Base-by-base conservation (phyloP, 2,797 vertebrate species). In the Chelmon rostratus region DNA sequence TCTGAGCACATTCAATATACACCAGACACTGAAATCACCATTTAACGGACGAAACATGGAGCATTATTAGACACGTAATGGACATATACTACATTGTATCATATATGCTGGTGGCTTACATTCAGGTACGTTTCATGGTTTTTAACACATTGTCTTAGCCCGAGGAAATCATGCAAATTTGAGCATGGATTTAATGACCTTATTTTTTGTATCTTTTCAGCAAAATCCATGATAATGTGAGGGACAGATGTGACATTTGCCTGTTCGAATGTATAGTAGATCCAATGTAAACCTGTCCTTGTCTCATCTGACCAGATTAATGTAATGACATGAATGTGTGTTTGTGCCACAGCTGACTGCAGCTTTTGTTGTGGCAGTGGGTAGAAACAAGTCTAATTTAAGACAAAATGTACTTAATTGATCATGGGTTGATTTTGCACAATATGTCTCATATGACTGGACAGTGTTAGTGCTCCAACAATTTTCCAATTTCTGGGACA, bases 81-180 rank as follows among this genome's bases (percentile, higher is more conserved):
- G 49, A 83, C 66, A 76, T 62, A 78, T 47, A 78, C 21, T 50
- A 81, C 69, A 84, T 28, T 82, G 56, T 76, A 70, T 88, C 3
- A 65, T 82, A 64, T 73, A 83, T 87, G 91, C 92, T 93, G 91
- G 86, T 91, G 89, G 75, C 87, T 89, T 90, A 92, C 89, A 90
- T 91, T 92, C 87, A 87, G 71, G 71, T 72, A 72, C 80, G 66
- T 78, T 84, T 82, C 77, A 70, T 81, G 50, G 25, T 80, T 81
- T 82, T 63, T 57, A 69, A 75, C 76, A 88, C 68, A 77, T 52
- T 59, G 40, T 79, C 31, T 75, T 68, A 73, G 73, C 58, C 62
- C 66, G 65, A 59, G 31, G 57, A 82, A 73, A 80, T 83, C 82
- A 82, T 93, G 85, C 83, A 87, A 63, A 75, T 81, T n/a, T 69